Percentiles rank a stretch among this genome's conserved stretches.
These are phyloP conservation scores for Tolypeutes matacus DNA, from an alignment of 2,797 vertebrate species.

Conservation along the genomic window DNA sequence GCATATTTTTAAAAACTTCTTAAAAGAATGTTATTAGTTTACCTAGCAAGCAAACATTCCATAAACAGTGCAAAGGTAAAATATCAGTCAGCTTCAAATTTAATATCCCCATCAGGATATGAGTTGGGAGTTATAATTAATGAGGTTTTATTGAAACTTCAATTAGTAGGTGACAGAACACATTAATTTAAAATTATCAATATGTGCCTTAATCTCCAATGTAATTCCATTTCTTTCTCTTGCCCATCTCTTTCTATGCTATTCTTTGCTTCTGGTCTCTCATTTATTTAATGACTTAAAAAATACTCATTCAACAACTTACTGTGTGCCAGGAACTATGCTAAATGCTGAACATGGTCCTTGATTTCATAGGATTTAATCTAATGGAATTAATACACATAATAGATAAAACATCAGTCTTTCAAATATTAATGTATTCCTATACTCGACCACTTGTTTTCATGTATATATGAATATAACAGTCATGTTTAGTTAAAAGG, in stretches of 20 bases:
- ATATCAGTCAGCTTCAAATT: conserved; percentile 13
- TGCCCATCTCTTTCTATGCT: neutral
- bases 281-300: conserved; percentile 7
- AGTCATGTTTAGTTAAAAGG: neutral
- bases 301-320: neutral
- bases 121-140: conserved; percentile 28
- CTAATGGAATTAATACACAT: neutral
- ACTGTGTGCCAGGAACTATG: neutral
- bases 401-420: neutral
- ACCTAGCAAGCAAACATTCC: neutral
- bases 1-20: neutral
- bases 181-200: conserved; percentile 49
- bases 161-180: conserved; percentile 50
- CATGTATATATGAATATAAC: neutral
- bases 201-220: neutral
- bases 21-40: conserved; percentile 20
- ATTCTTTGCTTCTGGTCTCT: neutral
- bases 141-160: conserved; percentile 8
- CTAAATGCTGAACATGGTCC: neutral
- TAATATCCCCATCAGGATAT: neutral
- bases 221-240: neutral
- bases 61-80: conserved; percentile 57
- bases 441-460: neutral
- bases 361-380: neutral
- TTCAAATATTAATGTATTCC: neutral